phyloP scores from a whole-genome alignment of 2,888 invertebrate genomes.

The Agrilus cyanescens region DNA sequence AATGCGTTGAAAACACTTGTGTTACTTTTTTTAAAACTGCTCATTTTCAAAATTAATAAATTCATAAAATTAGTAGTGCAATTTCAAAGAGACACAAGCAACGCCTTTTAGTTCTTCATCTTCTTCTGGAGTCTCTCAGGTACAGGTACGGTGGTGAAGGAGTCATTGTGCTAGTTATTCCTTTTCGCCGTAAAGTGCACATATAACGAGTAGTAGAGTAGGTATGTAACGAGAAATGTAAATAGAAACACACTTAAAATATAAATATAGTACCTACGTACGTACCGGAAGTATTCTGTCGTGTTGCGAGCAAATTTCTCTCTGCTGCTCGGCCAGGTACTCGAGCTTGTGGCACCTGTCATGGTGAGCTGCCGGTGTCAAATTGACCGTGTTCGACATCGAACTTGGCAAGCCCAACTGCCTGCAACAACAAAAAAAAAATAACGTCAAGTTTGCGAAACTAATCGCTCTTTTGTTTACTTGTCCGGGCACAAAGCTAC shows the following conservation, averaged over 20 bases:
- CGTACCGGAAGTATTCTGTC: slow-evolving; percentile 58
- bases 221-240: background rate
- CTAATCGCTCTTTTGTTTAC: too few relatives aligned
- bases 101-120: too few relatives aligned
- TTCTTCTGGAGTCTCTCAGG: too few relatives aligned
- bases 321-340: slow-evolving; percentile 61
- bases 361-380: slow-evolving; percentile 39
- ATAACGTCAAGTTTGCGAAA: too few relatives aligned
- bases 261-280: slow-evolving; percentile 15
- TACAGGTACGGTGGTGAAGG: too few relatives aligned
- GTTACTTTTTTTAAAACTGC: too few relatives aligned
- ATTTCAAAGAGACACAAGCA: too few relatives aligned
- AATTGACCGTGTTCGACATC: slow-evolving; percentile 29
- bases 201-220: background rate
- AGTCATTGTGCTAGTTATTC: too few relatives aligned
- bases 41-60: too few relatives aligned
- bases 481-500: too few relatives aligned
- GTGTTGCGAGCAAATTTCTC: slow-evolving; percentile 59
- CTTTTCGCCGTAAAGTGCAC: background rate
- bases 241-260: background rate
- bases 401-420: slow-evolving; percentile 32
- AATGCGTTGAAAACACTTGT: too few relatives aligned
- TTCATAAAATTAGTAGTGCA: too few relatives aligned
- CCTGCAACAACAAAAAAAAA: slow-evolving; percentile 30
- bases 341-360: slow-evolving; percentile 58